These are phyloP conservation scores for Apodemus sylvaticus DNA, from an alignment of 2,113 vertebrate species.

Conservation along the genomic window DNA sequence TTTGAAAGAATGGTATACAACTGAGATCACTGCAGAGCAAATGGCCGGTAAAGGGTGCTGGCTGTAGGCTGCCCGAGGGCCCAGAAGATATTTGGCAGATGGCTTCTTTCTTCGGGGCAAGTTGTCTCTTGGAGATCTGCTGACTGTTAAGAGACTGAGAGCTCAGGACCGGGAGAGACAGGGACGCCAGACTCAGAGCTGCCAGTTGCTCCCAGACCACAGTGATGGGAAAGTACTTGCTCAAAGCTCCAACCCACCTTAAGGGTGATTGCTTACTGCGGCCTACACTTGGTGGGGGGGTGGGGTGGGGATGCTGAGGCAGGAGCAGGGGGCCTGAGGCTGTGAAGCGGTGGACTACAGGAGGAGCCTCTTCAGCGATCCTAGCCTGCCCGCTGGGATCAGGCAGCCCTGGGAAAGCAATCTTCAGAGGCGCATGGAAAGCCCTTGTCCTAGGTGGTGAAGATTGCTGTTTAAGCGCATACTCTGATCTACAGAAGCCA, in stretches of 20 bases:
- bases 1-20: not conserved
- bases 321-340: not conserved
- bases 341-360: not conserved
- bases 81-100: too few species aligned
- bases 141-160: not conserved
- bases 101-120: not conserved
- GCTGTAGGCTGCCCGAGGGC: not conserved
- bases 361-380: accelerated
- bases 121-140: not conserved
- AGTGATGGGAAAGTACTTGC: not conserved
- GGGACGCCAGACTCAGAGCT: not conserved
- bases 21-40: accelerated
- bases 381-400: not conserved
- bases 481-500: not conserved
- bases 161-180: not conserved
- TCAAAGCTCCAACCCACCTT: not conserved
- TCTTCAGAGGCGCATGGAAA: not conserved
- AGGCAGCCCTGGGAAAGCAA: not conserved
- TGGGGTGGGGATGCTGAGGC: not conserved
- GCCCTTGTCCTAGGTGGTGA: not conserved
- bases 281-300: too few species aligned
- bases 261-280: not conserved
- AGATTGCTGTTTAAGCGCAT: not conserved
- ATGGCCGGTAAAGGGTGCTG: not conserved
- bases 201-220: not conserved